phyloP scores from a whole-genome alignment of 2,888 invertebrate genomes.

The Epirrhoe alternata region DNA sequence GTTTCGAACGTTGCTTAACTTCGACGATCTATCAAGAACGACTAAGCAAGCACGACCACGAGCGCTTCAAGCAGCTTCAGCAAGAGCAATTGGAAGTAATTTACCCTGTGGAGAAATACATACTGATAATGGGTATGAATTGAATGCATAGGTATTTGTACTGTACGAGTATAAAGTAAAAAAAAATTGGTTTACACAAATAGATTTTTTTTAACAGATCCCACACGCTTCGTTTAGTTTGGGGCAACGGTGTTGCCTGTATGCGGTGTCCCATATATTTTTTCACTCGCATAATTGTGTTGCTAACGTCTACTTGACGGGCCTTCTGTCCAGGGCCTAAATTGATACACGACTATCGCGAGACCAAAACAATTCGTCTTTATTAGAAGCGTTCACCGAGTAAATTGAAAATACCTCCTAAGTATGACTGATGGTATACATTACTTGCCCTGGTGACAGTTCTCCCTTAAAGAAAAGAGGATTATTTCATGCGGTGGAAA shows the following conservation, averaged over 20 bases:
- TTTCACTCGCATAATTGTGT: background rate
- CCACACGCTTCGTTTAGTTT: too few species aligned
- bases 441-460: conserved; percentile 79
- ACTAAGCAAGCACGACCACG: too few species aligned
- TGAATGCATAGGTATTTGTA: too few species aligned
- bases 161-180: too few species aligned
- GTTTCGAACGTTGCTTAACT: too few species aligned
- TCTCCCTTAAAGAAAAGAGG: conserved; percentile 76
- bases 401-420: conserved; percentile 83
- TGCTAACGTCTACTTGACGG: conserved; percentile 14
- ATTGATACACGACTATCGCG: conserved; percentile 62
- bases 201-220: too few species aligned
- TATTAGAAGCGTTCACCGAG: conserved; percentile 74
- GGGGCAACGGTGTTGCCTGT: background rate
- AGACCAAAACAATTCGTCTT: conserved; percentile 74
- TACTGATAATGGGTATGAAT: too few species aligned
- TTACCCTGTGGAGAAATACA: too few species aligned
- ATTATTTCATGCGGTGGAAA: conserved; percentile 74
- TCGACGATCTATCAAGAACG: too few species aligned
- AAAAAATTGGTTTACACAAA: too few species aligned
- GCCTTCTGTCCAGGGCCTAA: conserved; percentile 48
- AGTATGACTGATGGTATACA: conserved; percentile 83
- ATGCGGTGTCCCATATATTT: background rate
- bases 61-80: too few species aligned
- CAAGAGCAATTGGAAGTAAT: too few species aligned